phyloP scores from a whole-genome alignment of 2,797 vertebrate species.

The Betta splendens region DNA sequence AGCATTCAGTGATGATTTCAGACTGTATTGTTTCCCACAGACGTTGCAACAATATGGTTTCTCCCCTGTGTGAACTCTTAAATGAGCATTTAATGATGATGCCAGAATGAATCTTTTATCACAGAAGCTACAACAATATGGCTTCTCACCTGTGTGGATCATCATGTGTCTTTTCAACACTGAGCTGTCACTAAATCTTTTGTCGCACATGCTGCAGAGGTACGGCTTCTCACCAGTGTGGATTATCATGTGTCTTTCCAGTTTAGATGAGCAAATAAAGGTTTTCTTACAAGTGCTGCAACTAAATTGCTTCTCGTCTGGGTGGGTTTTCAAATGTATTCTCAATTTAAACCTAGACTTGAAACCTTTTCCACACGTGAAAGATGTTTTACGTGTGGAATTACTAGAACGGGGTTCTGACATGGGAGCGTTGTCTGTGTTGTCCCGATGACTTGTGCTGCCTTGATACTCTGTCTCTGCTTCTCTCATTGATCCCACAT shows the following conservation, averaged over 20 bases:
- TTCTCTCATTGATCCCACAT: neutral
- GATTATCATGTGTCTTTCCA: neutral
- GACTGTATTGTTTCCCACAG: neutral
- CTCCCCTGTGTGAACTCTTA: neutral
- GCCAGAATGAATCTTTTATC: neutral
- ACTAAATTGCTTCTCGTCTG: too few relatives aligned
- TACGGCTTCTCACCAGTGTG: neutral
- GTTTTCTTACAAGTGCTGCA: too few relatives aligned
- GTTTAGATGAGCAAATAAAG: too few relatives aligned
- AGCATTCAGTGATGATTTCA: neutral
- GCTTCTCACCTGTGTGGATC: neutral
- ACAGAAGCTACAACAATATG: neutral
- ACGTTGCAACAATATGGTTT: conserved; percentile 2
- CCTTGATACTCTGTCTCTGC: neutral
- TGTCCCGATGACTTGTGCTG: accelerated
- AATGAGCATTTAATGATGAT: neutral
- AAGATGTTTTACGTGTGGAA: neutral
- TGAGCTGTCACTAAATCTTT: too few relatives aligned
- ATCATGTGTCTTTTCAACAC: too few relatives aligned
- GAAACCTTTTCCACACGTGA: neutral
- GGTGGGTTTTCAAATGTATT: neutral
- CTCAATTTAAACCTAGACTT: neutral
- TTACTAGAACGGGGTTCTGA: neutral
- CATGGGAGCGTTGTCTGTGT: too few relatives aligned
- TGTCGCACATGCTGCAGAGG: too few relatives aligned